Conservation (phyloP, 2,797 vertebrate species). For the Botia almorhae region DNA sequence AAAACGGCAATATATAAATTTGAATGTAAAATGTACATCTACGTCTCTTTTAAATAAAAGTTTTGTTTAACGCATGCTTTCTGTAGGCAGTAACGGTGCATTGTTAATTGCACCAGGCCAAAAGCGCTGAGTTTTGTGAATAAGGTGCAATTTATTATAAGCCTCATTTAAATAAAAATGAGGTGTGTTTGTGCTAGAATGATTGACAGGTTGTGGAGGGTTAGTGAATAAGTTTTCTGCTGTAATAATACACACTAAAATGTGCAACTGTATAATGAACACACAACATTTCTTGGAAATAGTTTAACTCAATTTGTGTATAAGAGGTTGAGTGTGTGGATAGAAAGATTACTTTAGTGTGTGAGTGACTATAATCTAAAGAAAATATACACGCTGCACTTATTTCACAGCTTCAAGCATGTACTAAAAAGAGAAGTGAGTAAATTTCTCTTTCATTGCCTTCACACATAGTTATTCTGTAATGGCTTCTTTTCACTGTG, state of each 20-base stretch:
- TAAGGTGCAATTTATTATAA: neutral
- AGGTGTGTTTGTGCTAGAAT: neutral
- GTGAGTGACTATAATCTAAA: constrained; percentile 10
- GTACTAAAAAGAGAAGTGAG: constrained; percentile 7
- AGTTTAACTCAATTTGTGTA: neutral
- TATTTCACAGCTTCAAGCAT: neutral
- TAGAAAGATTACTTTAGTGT: neutral
- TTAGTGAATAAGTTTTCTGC: too few relatives aligned
- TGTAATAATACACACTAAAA: neutral
- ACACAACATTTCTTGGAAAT: neutral
- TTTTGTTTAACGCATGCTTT: too few relatives aligned
- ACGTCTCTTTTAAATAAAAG: neutral
- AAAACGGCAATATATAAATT: neutral
- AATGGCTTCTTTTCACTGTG: constrained; percentile 21
- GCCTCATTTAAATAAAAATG: neutral
- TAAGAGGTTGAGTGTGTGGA: too few relatives aligned
- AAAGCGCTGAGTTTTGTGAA: neutral
- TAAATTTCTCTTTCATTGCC: constrained; percentile 27
- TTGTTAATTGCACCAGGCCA: neutral
- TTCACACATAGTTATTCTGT: constrained; percentile 27
- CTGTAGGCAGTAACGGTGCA: neutral
- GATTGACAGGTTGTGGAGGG: too few relatives aligned
- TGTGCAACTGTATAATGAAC: neutral
- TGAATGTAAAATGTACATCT: neutral
- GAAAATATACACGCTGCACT: neutral